Base-by-base conservation (phyloP, 1,140 invertebrate species). In the Pomphorhynchus laevis region DNA sequence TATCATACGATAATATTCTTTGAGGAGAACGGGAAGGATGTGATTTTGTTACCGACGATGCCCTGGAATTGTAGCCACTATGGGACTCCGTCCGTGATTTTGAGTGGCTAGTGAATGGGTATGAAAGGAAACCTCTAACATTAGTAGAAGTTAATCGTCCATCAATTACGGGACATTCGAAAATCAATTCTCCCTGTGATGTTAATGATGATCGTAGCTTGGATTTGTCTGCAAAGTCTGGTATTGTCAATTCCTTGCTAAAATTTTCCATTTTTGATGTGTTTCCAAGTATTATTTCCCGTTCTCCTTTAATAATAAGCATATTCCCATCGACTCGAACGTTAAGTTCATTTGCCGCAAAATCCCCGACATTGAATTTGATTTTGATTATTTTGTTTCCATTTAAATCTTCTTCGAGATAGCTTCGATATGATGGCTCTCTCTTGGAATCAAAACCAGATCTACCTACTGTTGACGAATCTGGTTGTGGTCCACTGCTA, bases 331-430 rank as follows among this genome's bases (percentile, higher is more conserved):
- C 32, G 2, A 34, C 27, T 39, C 20, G 24, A 6, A 43, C 41
- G 21, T 38, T 17, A 11, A 43, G 16, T 39, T 43, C 41, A n/a
- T 39, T 22, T 20, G 36, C 36, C 5, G 23, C 24, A 23, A 43
- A 43, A 20, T 43, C 41, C 18, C 41, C 41, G 24, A 43, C 20
- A 25, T 38, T 22, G 34, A 43, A 43, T 12, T 24, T 21, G 6
- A 43, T 35, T 35, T 38, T 38, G 27, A 38, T 38, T 12, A 21
- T 38, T 39, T 43, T 43, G n/a, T 18, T 20, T 11, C 37, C 41
- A 35, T 43, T 38, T n/a, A 38, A 24, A 18, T 42, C 36, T 24
- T 43, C 41, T 34, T 43, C 37, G 20, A 43, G 34, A 22, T 29
- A 18, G 14, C n/a, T 25, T 17, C 29, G 6, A 11, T 24, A 4